These are phyloP conservation scores for Glossophaga mutica DNA, from an alignment of 2,797 vertebrate genomes.

Conservation along the genomic window DNA sequence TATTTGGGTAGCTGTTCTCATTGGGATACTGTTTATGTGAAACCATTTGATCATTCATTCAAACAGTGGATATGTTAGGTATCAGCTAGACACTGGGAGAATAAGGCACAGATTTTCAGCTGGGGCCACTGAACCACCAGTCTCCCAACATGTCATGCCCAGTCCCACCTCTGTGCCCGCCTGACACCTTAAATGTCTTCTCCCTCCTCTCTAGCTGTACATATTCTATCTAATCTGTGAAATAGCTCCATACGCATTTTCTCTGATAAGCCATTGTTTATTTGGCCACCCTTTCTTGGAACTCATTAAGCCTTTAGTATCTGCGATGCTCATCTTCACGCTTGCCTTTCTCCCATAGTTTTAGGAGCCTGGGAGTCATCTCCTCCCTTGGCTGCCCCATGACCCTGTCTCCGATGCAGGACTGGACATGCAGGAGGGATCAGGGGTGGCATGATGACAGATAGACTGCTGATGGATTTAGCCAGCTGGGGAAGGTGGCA, in stretches of 20 bases:
- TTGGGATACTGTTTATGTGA: background rate
- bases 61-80: background rate
- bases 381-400: background rate
- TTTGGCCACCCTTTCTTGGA: background rate
- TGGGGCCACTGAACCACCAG: rapidly evolving
- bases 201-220: background rate
- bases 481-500: background rate
- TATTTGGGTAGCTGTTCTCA: background rate
- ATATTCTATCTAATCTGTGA: rapidly evolving
- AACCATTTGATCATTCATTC: background rate
- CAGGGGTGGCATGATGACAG: background rate
- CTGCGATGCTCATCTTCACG: background rate
- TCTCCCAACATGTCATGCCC: rapidly evolving
- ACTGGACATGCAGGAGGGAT: background rate
- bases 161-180: no score
- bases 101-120: background rate
- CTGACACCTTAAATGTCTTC: background rate
- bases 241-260: background rate
- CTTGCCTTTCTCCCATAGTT: background rate
- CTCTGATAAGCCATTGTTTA: background rate
- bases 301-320: background rate
- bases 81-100: background rate
- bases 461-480: background rate
- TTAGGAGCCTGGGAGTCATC: background rate
- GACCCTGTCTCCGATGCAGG: background rate